Percentiles rank a stretch among this genome's conserved stretches.
Conservation (phyloP, 2,888 invertebrate species). For the Pollenia angustigena region DNA sequence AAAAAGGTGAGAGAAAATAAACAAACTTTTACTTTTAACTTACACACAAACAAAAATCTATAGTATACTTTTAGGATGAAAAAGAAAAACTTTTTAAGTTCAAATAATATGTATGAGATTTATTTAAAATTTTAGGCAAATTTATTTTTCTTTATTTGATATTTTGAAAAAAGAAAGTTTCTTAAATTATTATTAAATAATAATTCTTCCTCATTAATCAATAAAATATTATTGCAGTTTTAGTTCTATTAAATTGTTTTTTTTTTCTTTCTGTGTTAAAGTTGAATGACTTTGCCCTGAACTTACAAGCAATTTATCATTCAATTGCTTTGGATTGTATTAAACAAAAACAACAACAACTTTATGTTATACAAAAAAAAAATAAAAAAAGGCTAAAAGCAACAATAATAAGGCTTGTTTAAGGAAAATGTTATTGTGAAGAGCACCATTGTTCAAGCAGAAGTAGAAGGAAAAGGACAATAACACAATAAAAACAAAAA, state of each 20-base stretch:
- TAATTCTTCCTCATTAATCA: slow-evolving; percentile 45
- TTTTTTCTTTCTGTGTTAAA: slow-evolving; percentile 67
- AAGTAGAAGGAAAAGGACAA: slow-evolving; percentile 16
- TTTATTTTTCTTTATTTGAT: too few relatives aligned
- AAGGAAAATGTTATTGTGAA: slow-evolving; percentile 58
- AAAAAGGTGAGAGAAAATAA: slow-evolving; percentile 80
- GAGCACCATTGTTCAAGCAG: slow-evolving; percentile 35
- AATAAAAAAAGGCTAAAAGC: slow-evolving; percentile 41
- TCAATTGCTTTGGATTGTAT: slow-evolving; percentile 41
- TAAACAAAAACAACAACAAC: slow-evolving; percentile 40
- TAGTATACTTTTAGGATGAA: slow-evolving; percentile 47
- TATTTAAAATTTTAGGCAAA: too few relatives aligned
- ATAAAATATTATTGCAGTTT: slow-evolving; percentile 49
- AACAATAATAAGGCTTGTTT: slow-evolving; percentile 61
- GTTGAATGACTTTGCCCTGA: slow-evolving; percentile 72
- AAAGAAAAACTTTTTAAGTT: neutral
- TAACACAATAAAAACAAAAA: neutral
- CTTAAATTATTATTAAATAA: too few relatives aligned
- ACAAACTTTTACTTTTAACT: slow-evolving; percentile 20
- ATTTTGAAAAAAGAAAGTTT: too few relatives aligned
- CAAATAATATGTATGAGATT: too few relatives aligned
- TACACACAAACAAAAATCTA: neutral
- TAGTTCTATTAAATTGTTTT: slow-evolving; percentile 3
- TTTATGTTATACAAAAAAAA: slow-evolving; percentile 11
- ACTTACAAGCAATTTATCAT: slow-evolving; percentile 68